Evolutionary conservation across 1,140 invertebrate genomes (phyloP), one percentile per base, ranked within the genome.

Genomic region (Zaprionus camerounensis): DNA sequence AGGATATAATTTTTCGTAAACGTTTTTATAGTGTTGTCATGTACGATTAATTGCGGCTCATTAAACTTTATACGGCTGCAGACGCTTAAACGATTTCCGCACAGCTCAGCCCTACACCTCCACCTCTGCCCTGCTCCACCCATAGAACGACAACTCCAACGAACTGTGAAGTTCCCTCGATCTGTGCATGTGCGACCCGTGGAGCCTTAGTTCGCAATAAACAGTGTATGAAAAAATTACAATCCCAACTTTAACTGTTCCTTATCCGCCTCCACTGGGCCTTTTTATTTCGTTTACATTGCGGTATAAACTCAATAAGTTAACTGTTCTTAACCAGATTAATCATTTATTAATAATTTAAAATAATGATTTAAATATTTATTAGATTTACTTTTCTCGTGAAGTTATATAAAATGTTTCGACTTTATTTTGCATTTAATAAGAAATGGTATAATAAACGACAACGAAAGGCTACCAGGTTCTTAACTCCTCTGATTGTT

Each of bases 11-110:
- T 87, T 83, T 88, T 73, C 74, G 78, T 75, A 87, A 87, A 88
- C 85, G 78, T 90, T 88, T 90, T 90, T 84, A 90, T 90, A 84
- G 85, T 90, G 85, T 81, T 88, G 84, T 88, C 84, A 90, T 90
- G 81, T 81, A 84, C 84, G 81, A 88, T 88, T 88, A 84, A 90
- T 88, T 88, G 84, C 78, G 78, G 85, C 81, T 90, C 84, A 88
- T 88, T 88, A 81, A 79, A 81, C 78, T 84, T 90, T 90, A 81
- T 90, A 83, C 63, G 81, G 64, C 76, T 76, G 78, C 85, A 87
- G 78, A 81, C 85, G 69, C 75, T 84, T 76, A 73, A 80, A 76
- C 74, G 78, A 68, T 81, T 88, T 84, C 71, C 75, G 69, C 44
- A 56, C 72, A 11, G 49, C 31, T 34, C 31, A 34, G 31, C 31